These are phyloP conservation scores for Liopterus haemorrhoidalis DNA, from an alignment of 2,888 invertebrate species.

Conservation along the genomic window DNA sequence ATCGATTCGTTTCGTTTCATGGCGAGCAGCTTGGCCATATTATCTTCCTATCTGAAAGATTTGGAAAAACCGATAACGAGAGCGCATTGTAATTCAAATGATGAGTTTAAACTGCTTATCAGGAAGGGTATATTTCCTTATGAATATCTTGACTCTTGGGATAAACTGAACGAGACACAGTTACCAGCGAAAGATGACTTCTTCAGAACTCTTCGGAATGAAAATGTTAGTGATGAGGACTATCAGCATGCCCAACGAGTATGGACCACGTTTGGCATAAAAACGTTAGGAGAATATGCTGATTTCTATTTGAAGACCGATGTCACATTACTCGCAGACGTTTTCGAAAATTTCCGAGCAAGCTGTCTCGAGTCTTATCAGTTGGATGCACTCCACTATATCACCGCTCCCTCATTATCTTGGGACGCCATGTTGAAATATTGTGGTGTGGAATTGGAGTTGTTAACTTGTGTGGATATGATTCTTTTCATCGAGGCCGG, in stretches of 20 bases:
- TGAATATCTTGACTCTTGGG: too few relatives aligned
- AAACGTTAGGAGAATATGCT: slow-evolving; percentile 30
- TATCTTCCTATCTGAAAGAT: neutral
- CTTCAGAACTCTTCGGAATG: too few relatives aligned
- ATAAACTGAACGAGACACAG: too few relatives aligned
- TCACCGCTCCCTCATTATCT: too few relatives aligned
- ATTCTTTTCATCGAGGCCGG: slow-evolving; percentile 36
- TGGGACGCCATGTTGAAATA: slow-evolving; percentile 40
- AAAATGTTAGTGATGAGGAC: too few relatives aligned
- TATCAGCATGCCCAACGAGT: too few relatives aligned
- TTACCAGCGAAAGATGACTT: too few relatives aligned
- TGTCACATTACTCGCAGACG: too few relatives aligned
- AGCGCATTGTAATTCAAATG: neutral
- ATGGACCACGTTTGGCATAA: neutral
- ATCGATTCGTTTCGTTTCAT: too few relatives aligned
- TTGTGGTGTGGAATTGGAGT: slow-evolving; percentile 35
- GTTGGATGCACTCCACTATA: too few relatives aligned
- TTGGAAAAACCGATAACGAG: neutral
- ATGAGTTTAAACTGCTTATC: neutral
- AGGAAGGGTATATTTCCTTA: neutral
- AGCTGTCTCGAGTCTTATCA: slow-evolving; percentile 34
- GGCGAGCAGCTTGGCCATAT: neutral
- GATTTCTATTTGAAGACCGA: slow-evolving; percentile 35
- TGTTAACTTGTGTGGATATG: slow-evolving; percentile 40
- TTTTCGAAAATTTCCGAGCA: slow-evolving; percentile 37